Conservation (phyloP, 2,888 invertebrate genomes). For the Iselma pallidipennis region DNA sequence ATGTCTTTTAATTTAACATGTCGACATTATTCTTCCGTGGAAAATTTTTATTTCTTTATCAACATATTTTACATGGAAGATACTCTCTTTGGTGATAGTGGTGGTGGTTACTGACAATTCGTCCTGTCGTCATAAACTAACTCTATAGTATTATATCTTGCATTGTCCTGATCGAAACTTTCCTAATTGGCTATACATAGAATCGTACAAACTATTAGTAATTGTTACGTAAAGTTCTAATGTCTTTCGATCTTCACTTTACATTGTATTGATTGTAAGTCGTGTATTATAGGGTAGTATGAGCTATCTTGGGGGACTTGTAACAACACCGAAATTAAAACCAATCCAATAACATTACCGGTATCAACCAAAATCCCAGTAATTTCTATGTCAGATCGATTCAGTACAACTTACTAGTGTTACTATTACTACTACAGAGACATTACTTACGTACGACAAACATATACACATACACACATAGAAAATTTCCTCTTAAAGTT, state of each 20-base stretch:
- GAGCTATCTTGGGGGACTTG: background rate
- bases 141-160: background rate
- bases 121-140: background rate
- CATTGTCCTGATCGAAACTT: constrained; percentile 8
- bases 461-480: background rate
- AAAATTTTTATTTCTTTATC: constrained; percentile 35
- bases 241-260: background rate
- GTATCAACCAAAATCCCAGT: constrained; percentile 15
- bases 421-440: too few species aligned
- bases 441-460: background rate
- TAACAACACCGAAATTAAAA: background rate
- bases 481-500: background rate
- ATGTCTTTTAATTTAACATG: constrained; percentile 54
- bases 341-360: constrained; percentile 4
- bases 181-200: constrained; percentile 17
- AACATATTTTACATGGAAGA: constrained; percentile 23
- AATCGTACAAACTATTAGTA: constrained; percentile 20
- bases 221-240: constrained; percentile 15
- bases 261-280: background rate
- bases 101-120: background rate
- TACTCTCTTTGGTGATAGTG: background rate
- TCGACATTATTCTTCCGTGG: constrained; percentile 46
- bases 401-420: too few species aligned
- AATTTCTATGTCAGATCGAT: constrained; percentile 17
- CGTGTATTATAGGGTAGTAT: too few species aligned